Evolutionary conservation across 1,140 invertebrate genomes (phyloP).

Genomic region (Steinernema khuongi): DNA sequence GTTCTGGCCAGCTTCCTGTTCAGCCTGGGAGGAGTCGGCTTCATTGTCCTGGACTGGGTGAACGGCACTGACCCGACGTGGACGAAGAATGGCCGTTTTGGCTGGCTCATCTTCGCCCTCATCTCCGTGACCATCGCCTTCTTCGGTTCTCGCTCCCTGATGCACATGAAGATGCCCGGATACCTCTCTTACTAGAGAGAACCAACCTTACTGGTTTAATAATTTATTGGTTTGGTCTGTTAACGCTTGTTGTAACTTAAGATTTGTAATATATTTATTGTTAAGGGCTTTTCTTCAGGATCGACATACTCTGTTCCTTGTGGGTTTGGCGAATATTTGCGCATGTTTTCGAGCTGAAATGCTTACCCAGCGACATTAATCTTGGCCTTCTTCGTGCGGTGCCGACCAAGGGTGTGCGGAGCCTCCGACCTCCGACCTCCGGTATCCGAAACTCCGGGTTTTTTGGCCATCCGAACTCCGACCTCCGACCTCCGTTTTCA

Average conservation of each 20-base stretch:
- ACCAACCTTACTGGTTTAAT: background rate
- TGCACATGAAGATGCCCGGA: background rate
- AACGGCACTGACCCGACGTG: background rate
- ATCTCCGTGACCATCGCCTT: background rate
- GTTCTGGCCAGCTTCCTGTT: slow-evolving; percentile 53
- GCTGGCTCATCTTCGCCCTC: background rate
- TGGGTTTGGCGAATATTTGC: too few relatives aligned
- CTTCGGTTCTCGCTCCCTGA: background rate
- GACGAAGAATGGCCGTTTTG: background rate
- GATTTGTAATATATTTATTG: too few relatives aligned
- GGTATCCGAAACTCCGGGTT: too few relatives aligned
- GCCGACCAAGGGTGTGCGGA: too few relatives aligned
- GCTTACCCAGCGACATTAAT: too few relatives aligned
- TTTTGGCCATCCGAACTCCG: too few relatives aligned
- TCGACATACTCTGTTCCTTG: too few relatives aligned
- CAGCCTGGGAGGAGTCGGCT: slow-evolving; percentile 35
- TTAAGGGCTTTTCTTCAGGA: too few relatives aligned
- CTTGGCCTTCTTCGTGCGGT: too few relatives aligned
- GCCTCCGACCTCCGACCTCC: too few relatives aligned
- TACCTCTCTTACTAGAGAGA: background rate
- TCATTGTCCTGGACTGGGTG: background rate
- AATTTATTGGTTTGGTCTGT: background rate
- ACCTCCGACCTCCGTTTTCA: too few relatives aligned
- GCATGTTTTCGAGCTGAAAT: too few relatives aligned
- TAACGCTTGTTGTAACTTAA: background rate